These are phyloP conservation scores for Toxotes jaculatrix DNA, from an alignment of 2,113 vertebrate genomes.

Conservation along the genomic window DNA sequence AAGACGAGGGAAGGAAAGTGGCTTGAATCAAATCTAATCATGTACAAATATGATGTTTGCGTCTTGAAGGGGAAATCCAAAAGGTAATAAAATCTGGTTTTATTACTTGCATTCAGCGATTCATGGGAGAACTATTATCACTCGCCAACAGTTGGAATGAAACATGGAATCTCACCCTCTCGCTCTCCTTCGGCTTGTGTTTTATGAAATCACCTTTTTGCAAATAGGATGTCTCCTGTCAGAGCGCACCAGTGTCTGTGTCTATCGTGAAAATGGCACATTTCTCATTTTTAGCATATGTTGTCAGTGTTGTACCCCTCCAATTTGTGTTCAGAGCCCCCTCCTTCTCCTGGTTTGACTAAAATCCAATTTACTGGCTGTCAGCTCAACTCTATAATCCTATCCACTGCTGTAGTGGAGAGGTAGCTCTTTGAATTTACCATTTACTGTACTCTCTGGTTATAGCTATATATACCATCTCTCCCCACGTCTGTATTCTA, in stretches of 20 bases:
- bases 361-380: slow-evolving; percentile 90
- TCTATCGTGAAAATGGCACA: slow-evolving; percentile 76
- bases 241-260: slow-evolving; percentile 72
- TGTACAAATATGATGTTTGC: slow-evolving; percentile 60
- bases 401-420: slow-evolving; percentile 84
- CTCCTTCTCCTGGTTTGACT: slow-evolving; percentile 83
- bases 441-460: slow-evolving; percentile 80
- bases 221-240: slow-evolving; percentile 81
- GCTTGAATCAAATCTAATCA: slow-evolving; percentile 57
- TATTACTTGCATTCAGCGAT: slow-evolving; percentile 61
- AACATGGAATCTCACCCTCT: slow-evolving; percentile 49
- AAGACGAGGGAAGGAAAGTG: slow-evolving; percentile 36
- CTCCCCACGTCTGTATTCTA: slow-evolving; percentile 66
- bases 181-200: slow-evolving; percentile 63
- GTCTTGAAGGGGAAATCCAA: slow-evolving; percentile 46
- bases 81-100: slow-evolving; percentile 66
- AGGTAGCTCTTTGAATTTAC: slow-evolving; percentile 85
- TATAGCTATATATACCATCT: slow-evolving; percentile 77
- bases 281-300: slow-evolving; percentile 84
- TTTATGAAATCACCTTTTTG: slow-evolving; percentile 80
- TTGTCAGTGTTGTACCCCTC: slow-evolving; percentile 83
- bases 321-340: slow-evolving; percentile 82
- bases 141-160: slow-evolving; percentile 50
- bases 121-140: slow-evolving; percentile 70
- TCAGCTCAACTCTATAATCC: slow-evolving; percentile 87